phyloP scores from a whole-genome alignment of 1,140 invertebrate species.

The Aphis gossypii region DNA sequence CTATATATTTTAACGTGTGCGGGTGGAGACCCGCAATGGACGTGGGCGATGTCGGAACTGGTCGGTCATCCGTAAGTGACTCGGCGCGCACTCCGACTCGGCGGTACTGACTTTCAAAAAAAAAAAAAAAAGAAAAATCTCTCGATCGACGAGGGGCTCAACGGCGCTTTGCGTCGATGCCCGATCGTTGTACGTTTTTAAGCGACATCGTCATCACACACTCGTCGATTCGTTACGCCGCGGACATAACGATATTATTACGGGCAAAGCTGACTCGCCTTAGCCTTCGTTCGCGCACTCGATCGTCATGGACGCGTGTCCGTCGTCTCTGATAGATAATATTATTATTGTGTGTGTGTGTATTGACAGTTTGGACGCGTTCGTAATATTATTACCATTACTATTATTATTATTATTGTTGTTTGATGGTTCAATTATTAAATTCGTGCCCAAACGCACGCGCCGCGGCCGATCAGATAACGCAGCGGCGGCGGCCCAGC shows the following conservation, averaged over 20 bases:
- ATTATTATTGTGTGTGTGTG: background rate
- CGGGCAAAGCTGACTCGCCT: background rate
- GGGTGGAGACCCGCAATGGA: background rate
- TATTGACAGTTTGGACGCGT: conserved; percentile 11
- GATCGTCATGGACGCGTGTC: background rate
- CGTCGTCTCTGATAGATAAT: background rate
- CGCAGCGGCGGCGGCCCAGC: background rate
- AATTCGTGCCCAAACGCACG: conserved; percentile 43
- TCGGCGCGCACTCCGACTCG: no score
- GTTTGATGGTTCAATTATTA: conserved; percentile 55
- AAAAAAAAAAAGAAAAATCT: background rate
- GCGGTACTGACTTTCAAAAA: background rate
- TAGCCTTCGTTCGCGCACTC: background rate
- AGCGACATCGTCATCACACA: no score
- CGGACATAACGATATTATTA: no score
- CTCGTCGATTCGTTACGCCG: no score
- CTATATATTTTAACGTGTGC: no score
- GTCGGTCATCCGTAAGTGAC: no score
- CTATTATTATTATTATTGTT: background rate
- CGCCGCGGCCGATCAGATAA: conserved; percentile 34
- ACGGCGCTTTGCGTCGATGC: background rate
- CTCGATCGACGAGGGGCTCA: background rate
- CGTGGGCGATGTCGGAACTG: background rate
- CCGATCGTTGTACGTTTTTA: no score
- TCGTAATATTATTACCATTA: background rate